These are phyloP conservation scores for Syngnathus acus DNA, from an alignment of 2,797 vertebrate species.

Conservation along the genomic window DNA sequence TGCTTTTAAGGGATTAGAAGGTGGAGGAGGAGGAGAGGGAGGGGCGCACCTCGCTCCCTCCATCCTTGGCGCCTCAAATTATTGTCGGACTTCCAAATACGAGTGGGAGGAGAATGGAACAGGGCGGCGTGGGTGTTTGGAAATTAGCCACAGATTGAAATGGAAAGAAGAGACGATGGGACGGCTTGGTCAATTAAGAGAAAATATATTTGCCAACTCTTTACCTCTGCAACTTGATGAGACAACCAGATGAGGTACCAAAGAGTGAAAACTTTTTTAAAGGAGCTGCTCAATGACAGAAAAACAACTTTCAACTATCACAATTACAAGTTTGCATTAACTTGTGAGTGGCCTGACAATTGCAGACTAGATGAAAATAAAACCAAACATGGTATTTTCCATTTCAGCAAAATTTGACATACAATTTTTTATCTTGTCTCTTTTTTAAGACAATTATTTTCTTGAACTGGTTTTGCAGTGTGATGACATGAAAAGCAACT, in stretches of 20 bases:
- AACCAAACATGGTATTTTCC: too few relatives aligned
- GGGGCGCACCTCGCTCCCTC: constrained; percentile 61
- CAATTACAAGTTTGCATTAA: background rate
- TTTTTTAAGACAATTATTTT: too few relatives aligned
- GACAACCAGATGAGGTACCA: background rate
- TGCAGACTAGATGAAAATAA: background rate
- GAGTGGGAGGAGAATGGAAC: constrained; percentile 10
- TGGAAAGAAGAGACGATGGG: constrained; percentile 4
- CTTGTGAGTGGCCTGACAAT: background rate
- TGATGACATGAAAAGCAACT: background rate
- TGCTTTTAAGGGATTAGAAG: constrained; percentile 99
- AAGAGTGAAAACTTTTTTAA: constrained; percentile 2
- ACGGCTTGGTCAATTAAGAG: background rate
- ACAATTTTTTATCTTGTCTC: too few relatives aligned
- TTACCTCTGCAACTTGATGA: background rate
- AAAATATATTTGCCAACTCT: constrained; percentile 4
- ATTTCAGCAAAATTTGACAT: too few relatives aligned
- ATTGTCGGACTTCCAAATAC: constrained; percentile 19
- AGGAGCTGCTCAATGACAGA: background rate
- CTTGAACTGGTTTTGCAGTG: background rate
- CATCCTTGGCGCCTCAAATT: constrained; percentile 27
- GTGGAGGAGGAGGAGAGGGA: constrained; percentile 58
- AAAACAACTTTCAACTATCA: background rate
- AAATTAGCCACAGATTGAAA: constrained; percentile 5
- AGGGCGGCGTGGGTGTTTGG: background rate